phyloP scores from a whole-genome alignment of 2,888 invertebrate genomes.

The Drosophila lacicola region DNA sequence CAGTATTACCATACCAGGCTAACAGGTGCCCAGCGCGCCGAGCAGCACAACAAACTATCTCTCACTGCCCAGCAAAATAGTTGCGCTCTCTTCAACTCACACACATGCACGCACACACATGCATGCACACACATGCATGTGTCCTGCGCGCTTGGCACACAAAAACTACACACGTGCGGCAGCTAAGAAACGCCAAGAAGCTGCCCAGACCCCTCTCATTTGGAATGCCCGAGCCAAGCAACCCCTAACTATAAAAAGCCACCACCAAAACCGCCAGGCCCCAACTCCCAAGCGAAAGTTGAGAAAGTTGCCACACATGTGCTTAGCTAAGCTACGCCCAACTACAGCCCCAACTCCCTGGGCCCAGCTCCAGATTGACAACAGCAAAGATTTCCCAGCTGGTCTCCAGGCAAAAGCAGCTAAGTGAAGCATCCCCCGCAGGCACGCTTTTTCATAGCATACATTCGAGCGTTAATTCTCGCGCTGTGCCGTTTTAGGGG shows the following conservation, averaged over 20 bases:
- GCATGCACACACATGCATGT: constrained; percentile 49
- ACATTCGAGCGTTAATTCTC: constrained; percentile 47
- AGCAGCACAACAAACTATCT: constrained; percentile 69
- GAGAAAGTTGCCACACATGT: background rate
- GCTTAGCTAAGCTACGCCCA: background rate
- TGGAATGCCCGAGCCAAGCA: constrained; percentile 8
- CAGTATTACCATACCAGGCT: constrained; percentile 83
- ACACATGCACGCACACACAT: constrained; percentile 3
- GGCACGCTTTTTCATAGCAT: constrained; percentile 46
- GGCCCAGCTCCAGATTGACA: constrained; percentile 3
- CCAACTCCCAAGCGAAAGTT: background rate
- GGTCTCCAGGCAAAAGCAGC: no score
- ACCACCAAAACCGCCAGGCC: background rate
- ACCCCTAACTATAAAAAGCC: background rate
- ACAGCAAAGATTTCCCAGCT: no score
- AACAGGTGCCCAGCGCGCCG: constrained; percentile 75
- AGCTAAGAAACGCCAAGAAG: constrained; percentile 56
- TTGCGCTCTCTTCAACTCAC: constrained; percentile 39
- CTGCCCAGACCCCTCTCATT: constrained; percentile 27
- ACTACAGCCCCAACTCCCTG: no score
- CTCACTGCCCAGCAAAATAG: constrained; percentile 60
- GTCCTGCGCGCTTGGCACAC: constrained; percentile 74
- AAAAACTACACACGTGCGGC: constrained; percentile 75
- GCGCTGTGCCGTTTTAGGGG: constrained; percentile 6
- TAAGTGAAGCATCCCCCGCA: no score